Percentiles rank a stretch among this genome's conserved stretches.
These are phyloP conservation scores for Tenthredo scrophulariae DNA, from an alignment of 2,888 invertebrate genomes.

Conservation along the genomic window DNA sequence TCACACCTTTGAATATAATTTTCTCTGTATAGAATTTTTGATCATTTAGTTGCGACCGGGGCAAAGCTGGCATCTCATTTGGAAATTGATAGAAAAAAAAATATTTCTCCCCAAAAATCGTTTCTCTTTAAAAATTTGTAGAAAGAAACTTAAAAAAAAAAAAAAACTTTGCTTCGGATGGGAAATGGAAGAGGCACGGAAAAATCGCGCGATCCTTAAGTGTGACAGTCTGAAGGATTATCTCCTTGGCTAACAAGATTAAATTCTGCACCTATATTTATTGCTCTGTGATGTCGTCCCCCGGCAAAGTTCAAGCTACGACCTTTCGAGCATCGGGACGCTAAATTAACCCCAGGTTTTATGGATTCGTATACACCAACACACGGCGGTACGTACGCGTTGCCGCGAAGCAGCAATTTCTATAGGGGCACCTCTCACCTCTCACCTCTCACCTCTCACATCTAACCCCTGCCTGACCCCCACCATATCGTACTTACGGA, in stretches of 20 bases:
- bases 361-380: slow-evolving; percentile 26
- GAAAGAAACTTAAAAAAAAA: no score
- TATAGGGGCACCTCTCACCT: background rate
- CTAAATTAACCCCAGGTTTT: slow-evolving; percentile 42
- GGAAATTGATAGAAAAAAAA: no score
- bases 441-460: slow-evolving; percentile 10
- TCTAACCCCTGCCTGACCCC: background rate
- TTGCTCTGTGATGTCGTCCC: slow-evolving; percentile 12
- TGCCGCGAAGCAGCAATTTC: slow-evolving; percentile 19
- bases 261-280: slow-evolving; percentile 24
- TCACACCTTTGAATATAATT: no score
- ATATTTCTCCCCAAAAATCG: no score
- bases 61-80: no score
- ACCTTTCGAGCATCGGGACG: slow-evolving; percentile 46
- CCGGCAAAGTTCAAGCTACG: slow-evolving; percentile 29
- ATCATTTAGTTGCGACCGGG: no score
- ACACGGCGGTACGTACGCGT: background rate
- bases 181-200: background rate
- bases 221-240: slow-evolving; percentile 24
- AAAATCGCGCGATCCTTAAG: background rate
- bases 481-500: background rate
- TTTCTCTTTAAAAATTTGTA: no score
- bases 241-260: slow-evolving; percentile 37
- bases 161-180: background rate
- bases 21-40: no score